These are phyloP conservation scores for Uloborus plumipes DNA, from an alignment of 2,888 invertebrate genomes.

Conservation along the genomic window DNA sequence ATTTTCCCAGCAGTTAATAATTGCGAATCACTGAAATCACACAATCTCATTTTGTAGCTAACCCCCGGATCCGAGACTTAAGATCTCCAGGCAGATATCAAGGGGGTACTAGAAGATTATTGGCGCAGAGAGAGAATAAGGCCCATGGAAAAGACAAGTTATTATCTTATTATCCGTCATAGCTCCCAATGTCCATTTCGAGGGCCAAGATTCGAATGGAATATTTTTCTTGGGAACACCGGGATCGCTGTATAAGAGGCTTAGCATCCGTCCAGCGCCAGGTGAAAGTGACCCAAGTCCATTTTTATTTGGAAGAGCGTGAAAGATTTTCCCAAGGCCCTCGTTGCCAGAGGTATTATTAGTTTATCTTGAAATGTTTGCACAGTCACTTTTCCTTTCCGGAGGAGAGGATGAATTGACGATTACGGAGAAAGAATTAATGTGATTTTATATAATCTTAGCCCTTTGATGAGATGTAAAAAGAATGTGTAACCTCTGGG, in stretches of 20 bases:
- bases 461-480: no score
- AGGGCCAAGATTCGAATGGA: slow-evolving; percentile 45
- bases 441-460: no score
- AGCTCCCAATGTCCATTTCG: slow-evolving; percentile 58
- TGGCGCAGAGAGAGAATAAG: slow-evolving; percentile 45
- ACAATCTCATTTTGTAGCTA: slow-evolving; percentile 18
- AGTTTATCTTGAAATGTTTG: no score
- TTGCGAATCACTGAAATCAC: no score
- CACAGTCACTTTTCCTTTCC: no score
- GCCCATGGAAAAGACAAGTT: slow-evolving; percentile 59
- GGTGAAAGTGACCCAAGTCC: slow-evolving; percentile 40
- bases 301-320: not conserved
- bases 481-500: no score
- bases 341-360: no score
- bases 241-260: slow-evolving; percentile 45
- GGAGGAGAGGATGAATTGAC: no score
- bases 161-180: slow-evolving; percentile 61
- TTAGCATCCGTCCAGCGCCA: slow-evolving; percentile 17
- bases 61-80: slow-evolving; percentile 38
- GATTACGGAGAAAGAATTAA: no score
- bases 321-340: no score
- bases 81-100: slow-evolving; percentile 43
- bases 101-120: slow-evolving; percentile 60
- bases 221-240: slow-evolving; percentile 52
- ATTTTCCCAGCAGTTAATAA: no score